Base-by-base conservation (phyloP, 2,888 invertebrate genomes). In the Andrena bucephala region DNA sequence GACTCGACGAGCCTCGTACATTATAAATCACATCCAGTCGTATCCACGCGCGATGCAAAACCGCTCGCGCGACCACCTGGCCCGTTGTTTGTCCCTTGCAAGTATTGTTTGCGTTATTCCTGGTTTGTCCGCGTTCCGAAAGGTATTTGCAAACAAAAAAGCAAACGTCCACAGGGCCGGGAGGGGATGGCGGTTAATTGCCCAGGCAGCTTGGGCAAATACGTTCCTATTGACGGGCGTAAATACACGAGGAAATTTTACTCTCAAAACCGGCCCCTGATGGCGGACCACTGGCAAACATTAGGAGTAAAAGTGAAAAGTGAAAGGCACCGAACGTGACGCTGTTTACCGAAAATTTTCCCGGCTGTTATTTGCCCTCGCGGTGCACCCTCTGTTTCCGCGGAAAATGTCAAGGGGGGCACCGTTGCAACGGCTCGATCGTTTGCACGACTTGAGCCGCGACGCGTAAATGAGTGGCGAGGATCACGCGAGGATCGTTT, bases 101-200 rank as follows among this genome's bases (percentile, higher is more conserved):
- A 84, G 85, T 42, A 83, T 88, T 85, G 86, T 89, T 91, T 88
- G 88, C 90, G 84, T 89, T 91, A 88, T 91, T 88, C 87, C 86
- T 85, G 87, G 87, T 87, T 87, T 86, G 83, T 88, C 87, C 87
- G 84, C 81, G 77, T 73, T 73, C 70, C 65, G 79, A 67, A 70
- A 78, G 68, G 83, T 83, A 85, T 91, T 89, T 87, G 85, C 86
- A 88, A 89, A 89, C 89, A 91, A 91, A 91, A 91, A 89, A 89
- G 85, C 85, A 85, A 90, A 87, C 87, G 81, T 67, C 50, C 71
- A 42, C 76, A 70, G 48, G 36, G 60, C 1, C 4, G 50, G 29
- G 42, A 27, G 63, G 81, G 84, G 77, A 83, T 76, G 82, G 81
- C 80, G 85, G 88, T 90, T 92, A 92, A 92, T 92, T 91, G 90